Percentiles rank a stretch among this genome's conserved stretches.
These are phyloP conservation scores for Atta cephalotes DNA, from an alignment of 1,140 invertebrate species.

Conservation along the genomic window DNA sequence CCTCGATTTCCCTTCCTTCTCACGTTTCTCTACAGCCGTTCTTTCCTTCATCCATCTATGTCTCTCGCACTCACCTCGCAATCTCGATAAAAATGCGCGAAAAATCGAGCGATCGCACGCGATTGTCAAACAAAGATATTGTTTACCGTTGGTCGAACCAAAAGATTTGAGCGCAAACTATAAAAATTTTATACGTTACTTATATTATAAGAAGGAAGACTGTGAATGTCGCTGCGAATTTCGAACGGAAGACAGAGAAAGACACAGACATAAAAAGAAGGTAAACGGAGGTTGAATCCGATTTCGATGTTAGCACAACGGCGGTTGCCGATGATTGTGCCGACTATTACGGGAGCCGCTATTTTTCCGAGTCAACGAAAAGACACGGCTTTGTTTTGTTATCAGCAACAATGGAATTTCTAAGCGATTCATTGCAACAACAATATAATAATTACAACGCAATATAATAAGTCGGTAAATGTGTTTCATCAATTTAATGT, in stretches of 20 bases:
- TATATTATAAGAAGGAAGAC: constrained; percentile 3
- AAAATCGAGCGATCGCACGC: constrained; percentile 48
- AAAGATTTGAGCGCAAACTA: neutral
- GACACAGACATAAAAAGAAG: constrained; percentile 29
- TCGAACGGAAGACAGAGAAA: neutral
- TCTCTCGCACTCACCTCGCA: constrained; percentile 20
- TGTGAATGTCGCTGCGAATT: constrained; percentile 1
- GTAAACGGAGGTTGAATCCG: constrained; percentile 46
- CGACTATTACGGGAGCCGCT: neutral
- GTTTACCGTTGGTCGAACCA: neutral
- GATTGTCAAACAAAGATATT: constrained; percentile 27
- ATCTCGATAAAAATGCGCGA: constrained; percentile 51
- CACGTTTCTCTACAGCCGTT: constrained; percentile 7
- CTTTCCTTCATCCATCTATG: constrained; percentile 58
- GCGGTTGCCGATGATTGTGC: neutral
- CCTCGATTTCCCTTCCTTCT: constrained; percentile 18
- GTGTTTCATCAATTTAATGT: too few relatives aligned
- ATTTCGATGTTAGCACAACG: constrained; percentile 25
- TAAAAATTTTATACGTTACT: neutral
- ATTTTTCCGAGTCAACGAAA: constrained; percentile 28
- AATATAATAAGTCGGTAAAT: neutral
- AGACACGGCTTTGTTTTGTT: constrained; percentile 1
- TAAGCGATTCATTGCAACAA: neutral
- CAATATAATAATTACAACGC: neutral
- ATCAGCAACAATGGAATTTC: constrained; percentile 1